These are phyloP conservation scores for Pammene fasciana DNA, from an alignment of 2,888 invertebrate genomes.

Conservation along the genomic window DNA sequence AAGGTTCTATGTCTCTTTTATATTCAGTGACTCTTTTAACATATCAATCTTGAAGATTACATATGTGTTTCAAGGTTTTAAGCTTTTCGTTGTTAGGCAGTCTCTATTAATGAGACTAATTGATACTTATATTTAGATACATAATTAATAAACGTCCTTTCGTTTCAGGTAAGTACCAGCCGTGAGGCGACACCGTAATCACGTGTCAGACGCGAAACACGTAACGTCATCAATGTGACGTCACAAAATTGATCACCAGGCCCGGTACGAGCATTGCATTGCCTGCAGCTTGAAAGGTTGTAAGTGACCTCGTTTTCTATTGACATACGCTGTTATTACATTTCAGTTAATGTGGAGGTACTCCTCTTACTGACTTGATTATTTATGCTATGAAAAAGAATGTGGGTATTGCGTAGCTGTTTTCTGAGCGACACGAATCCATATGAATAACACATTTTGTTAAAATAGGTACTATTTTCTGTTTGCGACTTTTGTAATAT, in stretches of 20 bases:
- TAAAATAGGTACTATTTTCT: too few relatives aligned
- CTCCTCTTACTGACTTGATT: constrained; percentile 3
- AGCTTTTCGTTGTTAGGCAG: too few relatives aligned
- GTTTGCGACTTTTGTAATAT: too few relatives aligned
- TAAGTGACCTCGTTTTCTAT: neutral
- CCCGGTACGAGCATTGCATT: neutral
- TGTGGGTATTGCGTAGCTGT: neutral
- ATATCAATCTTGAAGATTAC: too few relatives aligned
- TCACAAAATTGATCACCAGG: constrained; percentile 31
- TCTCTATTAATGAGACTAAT: too few relatives aligned
- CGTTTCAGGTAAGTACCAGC: constrained; percentile 31
- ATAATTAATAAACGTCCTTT: neutral
- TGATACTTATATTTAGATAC: neutral
- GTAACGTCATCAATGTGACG: constrained; percentile 10
- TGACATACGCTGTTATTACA: neutral
- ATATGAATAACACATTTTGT: too few relatives aligned
- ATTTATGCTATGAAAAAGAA: neutral
- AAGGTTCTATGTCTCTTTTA: too few relatives aligned
- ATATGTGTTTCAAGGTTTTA: too few relatives aligned
- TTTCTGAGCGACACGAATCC: neutral
- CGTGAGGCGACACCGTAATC: constrained; percentile 11
- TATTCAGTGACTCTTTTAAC: too few relatives aligned
- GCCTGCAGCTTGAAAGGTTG: neutral
- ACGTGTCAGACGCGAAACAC: constrained; percentile 9
- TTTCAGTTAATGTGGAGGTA: neutral